These are phyloP conservation scores for Yponomeuta sedellus DNA, from an alignment of 2,888 invertebrate species.

Conservation along the genomic window DNA sequence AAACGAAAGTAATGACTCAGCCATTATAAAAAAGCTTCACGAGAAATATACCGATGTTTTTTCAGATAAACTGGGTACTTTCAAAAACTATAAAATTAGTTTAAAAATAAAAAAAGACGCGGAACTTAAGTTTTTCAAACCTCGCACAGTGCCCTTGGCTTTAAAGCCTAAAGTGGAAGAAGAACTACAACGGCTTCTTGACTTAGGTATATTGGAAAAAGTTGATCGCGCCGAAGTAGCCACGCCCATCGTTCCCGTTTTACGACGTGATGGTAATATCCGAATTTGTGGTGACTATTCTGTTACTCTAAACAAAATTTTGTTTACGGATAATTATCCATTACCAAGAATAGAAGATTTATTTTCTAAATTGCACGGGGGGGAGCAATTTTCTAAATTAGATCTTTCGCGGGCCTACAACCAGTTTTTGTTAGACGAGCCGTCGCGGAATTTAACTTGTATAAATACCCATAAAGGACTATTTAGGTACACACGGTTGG, in stretches of 20 bases:
- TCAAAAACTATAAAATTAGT: slow-evolving; percentile 18
- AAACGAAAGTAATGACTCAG: neutral
- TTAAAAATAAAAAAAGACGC: slow-evolving; percentile 21
- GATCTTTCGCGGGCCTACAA: slow-evolving; percentile 24
- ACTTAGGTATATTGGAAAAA: slow-evolving; percentile 22
- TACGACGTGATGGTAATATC: slow-evolving; percentile 19
- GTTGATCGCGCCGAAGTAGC: slow-evolving; percentile 17
- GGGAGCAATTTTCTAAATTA: slow-evolving; percentile 24
- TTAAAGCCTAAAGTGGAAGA: slow-evolving; percentile 22
- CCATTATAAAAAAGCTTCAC: neutral
- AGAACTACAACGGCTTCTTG: slow-evolving; percentile 19
- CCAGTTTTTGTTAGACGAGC: slow-evolving; percentile 20
- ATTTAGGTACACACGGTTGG: slow-evolving; percentile 18
- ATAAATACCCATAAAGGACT: slow-evolving; percentile 23
- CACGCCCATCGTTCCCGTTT: slow-evolving; percentile 19
- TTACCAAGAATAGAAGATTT: slow-evolving; percentile 29
- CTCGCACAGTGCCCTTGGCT: slow-evolving; percentile 20
- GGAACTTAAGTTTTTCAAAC: slow-evolving; percentile 21
- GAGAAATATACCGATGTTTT: neutral
- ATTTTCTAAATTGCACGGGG: slow-evolving; percentile 25
- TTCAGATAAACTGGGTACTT: neutral
- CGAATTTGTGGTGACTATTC: slow-evolving; percentile 23
- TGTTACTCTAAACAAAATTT: slow-evolving; percentile 21
- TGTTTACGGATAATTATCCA: slow-evolving; percentile 22
- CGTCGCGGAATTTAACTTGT: slow-evolving; percentile 6